phyloP scores from a whole-genome alignment of 1,140 invertebrate species.

The Episyrphus balteatus region DNA sequence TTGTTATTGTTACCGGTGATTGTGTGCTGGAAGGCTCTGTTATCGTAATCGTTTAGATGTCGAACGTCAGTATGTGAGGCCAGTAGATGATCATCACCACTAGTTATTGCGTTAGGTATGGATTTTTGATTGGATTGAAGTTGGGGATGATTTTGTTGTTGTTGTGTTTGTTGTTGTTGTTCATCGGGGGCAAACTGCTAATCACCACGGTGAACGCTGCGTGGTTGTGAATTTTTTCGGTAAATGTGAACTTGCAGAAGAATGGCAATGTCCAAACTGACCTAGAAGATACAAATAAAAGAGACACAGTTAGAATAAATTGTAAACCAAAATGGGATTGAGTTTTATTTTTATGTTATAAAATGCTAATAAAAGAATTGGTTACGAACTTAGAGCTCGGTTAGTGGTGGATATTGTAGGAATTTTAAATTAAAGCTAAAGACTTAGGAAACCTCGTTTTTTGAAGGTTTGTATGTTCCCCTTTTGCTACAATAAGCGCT shows the following conservation, averaged over 20 bases:
- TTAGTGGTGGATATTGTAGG: background rate
- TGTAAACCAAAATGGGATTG: too few species aligned
- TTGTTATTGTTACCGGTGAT: conserved; percentile 6
- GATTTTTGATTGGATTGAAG: conserved; percentile 18
- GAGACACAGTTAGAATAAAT: background rate
- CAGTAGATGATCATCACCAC: conserved; percentile 28
- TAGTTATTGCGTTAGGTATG: conserved; percentile 22
- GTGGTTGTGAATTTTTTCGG: conserved; percentile 48
- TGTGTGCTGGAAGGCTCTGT: conserved; percentile 31
- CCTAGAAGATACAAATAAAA: conserved; percentile 11
- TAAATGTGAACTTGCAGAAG: conserved; percentile 52
- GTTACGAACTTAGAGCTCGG: too few species aligned
- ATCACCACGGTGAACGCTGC: conserved; percentile 48
- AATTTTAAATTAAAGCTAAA: background rate
- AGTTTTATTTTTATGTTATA: too few species aligned
- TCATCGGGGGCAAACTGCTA: conserved; percentile 47
- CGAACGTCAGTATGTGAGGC: conserved; percentile 29
- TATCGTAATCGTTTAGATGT: conserved; percentile 32
- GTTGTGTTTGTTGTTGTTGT: conserved; percentile 28
- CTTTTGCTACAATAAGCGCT: too few species aligned
- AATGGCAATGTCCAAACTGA: conserved; percentile 41
- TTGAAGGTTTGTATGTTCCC: too few species aligned
- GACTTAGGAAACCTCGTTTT: too few species aligned
- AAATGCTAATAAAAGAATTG: too few species aligned
- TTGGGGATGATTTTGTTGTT: conserved; percentile 8